Conservation (phyloP, 2,113 vertebrate species). For the Colossoma macropomum region DNA sequence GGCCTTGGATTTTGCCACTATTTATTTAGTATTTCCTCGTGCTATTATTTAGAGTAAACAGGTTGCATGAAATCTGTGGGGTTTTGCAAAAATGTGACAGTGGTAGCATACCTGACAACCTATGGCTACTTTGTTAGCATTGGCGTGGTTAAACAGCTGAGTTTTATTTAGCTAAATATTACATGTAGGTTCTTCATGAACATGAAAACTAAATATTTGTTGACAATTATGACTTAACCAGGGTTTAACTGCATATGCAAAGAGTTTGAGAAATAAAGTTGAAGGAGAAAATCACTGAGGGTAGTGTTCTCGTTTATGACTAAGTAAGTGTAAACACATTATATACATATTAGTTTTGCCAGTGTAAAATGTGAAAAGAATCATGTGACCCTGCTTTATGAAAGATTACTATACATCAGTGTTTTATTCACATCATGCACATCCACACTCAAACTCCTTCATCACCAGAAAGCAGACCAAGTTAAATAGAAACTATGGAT, state of each 20-base stretch:
- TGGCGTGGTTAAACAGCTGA: slow-evolving; percentile 35
- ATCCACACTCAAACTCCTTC: slow-evolving; percentile 1
- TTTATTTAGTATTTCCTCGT: slow-evolving; percentile 38
- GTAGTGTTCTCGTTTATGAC: slow-evolving; percentile 15
- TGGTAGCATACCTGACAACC: background rate
- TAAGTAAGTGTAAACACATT: background rate
- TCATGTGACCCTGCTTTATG: slow-evolving; percentile 27
- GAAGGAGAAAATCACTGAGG: slow-evolving; percentile 33
- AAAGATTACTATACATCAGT: slow-evolving; percentile 41
- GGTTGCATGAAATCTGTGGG: slow-evolving; percentile 24
- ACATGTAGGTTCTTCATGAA: slow-evolving; percentile 21
- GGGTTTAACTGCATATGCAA: slow-evolving; percentile 44
- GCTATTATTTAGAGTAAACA: slow-evolving; percentile 25
- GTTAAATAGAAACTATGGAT: slow-evolving; percentile 51
- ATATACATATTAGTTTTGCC: background rate
- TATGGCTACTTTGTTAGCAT: slow-evolving; percentile 12
- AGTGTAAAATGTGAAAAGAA: background rate
- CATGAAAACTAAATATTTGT: slow-evolving; percentile 30
- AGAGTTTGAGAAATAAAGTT: slow-evolving; percentile 69
- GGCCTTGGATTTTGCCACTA: slow-evolving; percentile 15
- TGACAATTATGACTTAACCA: slow-evolving; percentile 45
- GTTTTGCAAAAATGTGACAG: slow-evolving; percentile 31
- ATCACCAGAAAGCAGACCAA: slow-evolving; percentile 41
- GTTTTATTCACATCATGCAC: slow-evolving; percentile 57
- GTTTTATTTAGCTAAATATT: slow-evolving; percentile 57